Evolutionary conservation across 2,888 invertebrate genomes (phyloP), one percentile per base, ranked within the genome.

Genomic region (Mactromeris polynyma): DNA sequence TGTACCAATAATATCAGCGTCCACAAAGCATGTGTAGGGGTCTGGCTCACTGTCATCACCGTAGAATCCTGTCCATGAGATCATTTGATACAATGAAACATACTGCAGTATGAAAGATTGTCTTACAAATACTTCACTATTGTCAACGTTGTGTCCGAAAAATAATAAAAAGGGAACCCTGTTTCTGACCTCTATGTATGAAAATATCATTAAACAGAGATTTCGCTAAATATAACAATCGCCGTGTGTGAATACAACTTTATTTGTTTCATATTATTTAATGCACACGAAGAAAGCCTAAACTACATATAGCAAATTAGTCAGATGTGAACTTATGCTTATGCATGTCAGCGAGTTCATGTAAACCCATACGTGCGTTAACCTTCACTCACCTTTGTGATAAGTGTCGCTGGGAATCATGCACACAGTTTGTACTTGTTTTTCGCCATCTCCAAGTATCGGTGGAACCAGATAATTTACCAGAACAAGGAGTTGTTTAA

Each of bases 21-120:
- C 91, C 33, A 96, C 81, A 85, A 95, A 95, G 42, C 95, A 93
- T 1, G 94, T 92, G 89, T 94, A 95, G 0, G 93, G 94, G 77
- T 94, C 91, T 31, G 83, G 89, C 0, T 54, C 42, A 2, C 58
- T 38, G 38, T 77, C 90, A 42, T 86, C 51, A 1, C 89, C 91
- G 88, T 83, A 89, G 36, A 81, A 79, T n/a, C 85, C 92, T 93
- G 58, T 69, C 73, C 79, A 33, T 83, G 79, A 80, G 51, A 21
- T 14, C 64, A n/a, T 0, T 46, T 26, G 11, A 26, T 64, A 64
- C 26, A 64, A 26, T 64, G 6, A 26, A 11, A 26, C 58, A 26
- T 58, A n/a, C n/a, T n/a, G n/a, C n/a, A n/a, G 21, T n/a, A n/a
- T 64, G 17, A 51, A 51, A 14, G 51, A 9, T 9, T 26, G 1